Evolutionary conservation across 1,140 invertebrate genomes (phyloP), one percentile per base, ranked within the genome.

Genomic region (Cheumatopsyche charites): DNA sequence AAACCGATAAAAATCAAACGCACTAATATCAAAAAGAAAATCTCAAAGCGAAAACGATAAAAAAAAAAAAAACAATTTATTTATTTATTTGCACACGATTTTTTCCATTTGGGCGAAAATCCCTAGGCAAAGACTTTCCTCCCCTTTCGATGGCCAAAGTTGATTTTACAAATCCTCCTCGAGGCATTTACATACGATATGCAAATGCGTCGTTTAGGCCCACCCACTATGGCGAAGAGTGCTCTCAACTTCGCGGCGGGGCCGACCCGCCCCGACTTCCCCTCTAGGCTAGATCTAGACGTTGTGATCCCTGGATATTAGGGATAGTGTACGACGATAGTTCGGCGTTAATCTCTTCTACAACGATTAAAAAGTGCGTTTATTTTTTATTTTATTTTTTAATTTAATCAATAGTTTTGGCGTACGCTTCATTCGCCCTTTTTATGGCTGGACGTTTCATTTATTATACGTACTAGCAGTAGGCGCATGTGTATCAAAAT

Each of bases 131-230:
- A 68, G 63, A 25, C 65, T 36, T 41, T 41, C 15, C 19, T 41
- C n/a, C n/a, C 17, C 26, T 15, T 26, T 15, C 29, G 45, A 17
- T 43, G 49, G n/a, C 67, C 36, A 67, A 70, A 76, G 74, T 76
- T 76, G 74, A 76, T 76, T 76, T 76, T 76, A 76, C 72, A 73
- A 73, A 76, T 76, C 74, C 74, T 73, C 67, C 74, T 71, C 41
- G 43, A 67, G 70, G 65, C 72, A 70, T 73, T 72, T 76, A 73
- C 71, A 76, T 73, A 76, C 71, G 71, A 73, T 76, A 76, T 76
- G 74, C 69, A 73, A 76, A 76, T 76, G 71, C 67, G 68, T 66
- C 58, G 71, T 75, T 58, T 65, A 73, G 72, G 62, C 71, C 71
- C 65, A 66, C 23, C 55, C 13, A 12, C 7, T 25, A 26, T 63